Evolutionary conservation across 1,140 invertebrate species (phyloP), one percentile per base, ranked within the genome.

Genomic region (Conopomorpha cramerella): DNA sequence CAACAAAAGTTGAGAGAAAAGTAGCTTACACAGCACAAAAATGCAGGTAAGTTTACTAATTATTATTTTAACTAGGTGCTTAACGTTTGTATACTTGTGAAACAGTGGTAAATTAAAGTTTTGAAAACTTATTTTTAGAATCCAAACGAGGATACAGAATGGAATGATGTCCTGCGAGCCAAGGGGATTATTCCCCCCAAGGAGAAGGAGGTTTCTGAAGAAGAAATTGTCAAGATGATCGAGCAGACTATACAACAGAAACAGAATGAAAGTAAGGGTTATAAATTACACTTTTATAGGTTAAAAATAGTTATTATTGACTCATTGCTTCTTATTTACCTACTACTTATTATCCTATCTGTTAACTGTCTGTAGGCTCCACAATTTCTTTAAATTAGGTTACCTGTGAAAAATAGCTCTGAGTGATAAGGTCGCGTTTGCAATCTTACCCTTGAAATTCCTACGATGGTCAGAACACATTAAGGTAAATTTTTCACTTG

Each of bases 101-200:
- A n/a, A n/a, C n/a, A n/a, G n/a, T n/a, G n/a, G n/a, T n/a, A n/a
- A n/a, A n/a, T n/a, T n/a, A n/a, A n/a, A n/a, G n/a, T n/a, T n/a
- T n/a, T n/a, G n/a, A n/a, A 50, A 57, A 23, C 45, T 50, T 56
- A 47, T 63, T 62, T 53, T 49, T 51, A 95, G 93, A 84, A 96
- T 60, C 91, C 90, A 30, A 92, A 95, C 80, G 93, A 94, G 81
- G 95, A 98, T 66, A 98, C 95, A 16, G 84, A 98, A 79, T 98
- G 96, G 95, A 98, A 98, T 79, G 95, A 98, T 81, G 86, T 93
- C 45, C 84, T 98, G 3, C 82, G 96, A 31, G 68, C 83, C 3
- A 94, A 95, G 63, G 95, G 95, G 31, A 97, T 98, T 42, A 81
- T 98, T 33, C 94, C 95, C 1, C 83, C 81, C 47, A 94, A 89